phyloP scores from a whole-genome alignment of 2,113 vertebrate genomes.

The Antechinus flavipes region DNA sequence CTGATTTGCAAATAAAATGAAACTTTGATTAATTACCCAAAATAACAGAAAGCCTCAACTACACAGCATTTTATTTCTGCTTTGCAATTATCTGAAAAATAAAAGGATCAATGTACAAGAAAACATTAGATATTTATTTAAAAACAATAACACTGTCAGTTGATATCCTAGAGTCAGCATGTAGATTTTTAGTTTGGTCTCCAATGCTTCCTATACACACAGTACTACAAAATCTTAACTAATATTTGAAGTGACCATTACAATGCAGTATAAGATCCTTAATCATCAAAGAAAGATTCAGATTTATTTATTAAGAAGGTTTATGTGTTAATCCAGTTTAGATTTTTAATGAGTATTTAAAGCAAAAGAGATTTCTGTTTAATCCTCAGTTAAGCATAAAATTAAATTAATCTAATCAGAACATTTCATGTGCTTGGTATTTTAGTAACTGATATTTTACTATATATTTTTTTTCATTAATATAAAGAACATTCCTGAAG shows the following conservation, averaged over 20 bases:
- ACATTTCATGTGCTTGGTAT: conserved; percentile 22
- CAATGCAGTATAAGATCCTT: conserved; percentile 6
- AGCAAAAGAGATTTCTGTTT: conserved; percentile 16
- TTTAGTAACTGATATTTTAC: background rate
- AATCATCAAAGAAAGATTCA: conserved; percentile 24
- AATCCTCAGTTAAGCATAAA: conserved; percentile 45
- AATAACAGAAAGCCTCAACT: conserved; percentile 4
- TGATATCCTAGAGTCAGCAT: background rate
- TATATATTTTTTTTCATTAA: conserved; percentile 1
- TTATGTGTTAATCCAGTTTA: background rate
- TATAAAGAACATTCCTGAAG: conserved; percentile 39
- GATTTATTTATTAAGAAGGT: conserved; percentile 38
- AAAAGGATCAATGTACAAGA: conserved; percentile 17
- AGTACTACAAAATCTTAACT: conserved; percentile 16
- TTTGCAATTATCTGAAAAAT: conserved; percentile 58
- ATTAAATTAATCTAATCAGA: conserved; percentile 39
- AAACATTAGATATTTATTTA: conserved; percentile 38
- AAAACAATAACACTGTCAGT: background rate
- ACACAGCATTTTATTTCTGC: conserved; percentile 21
- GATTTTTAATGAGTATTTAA: background rate
- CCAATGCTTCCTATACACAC: background rate
- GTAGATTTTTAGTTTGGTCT: background rate
- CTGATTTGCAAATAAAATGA: background rate
- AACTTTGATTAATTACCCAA: background rate
- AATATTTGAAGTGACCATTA: background rate